Evolutionary conservation across 2,888 invertebrate genomes (phyloP).

Genomic region (Pseudococcus jackbeardsleyi): DNA sequence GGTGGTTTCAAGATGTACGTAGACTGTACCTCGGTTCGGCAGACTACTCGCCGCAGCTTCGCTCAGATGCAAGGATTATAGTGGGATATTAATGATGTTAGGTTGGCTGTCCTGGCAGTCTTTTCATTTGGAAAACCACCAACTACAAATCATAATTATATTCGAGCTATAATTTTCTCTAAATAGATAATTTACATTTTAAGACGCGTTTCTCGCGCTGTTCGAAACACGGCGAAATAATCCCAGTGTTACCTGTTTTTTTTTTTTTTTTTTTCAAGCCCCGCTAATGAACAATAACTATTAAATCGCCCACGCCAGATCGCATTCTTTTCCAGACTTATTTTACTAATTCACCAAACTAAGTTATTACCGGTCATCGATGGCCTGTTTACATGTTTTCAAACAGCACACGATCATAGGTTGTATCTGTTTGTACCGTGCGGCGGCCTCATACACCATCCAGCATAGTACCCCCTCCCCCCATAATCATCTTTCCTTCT

Average conservation of each 20-base stretch:
- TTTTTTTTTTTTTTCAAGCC: slow-evolving; percentile 34
- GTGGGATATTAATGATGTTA: slow-evolving; percentile 65
- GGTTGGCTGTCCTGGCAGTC: slow-evolving; percentile 65
- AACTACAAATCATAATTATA: slow-evolving; percentile 66
- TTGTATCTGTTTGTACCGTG: slow-evolving; percentile 21
- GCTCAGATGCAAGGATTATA: slow-evolving; percentile 48
- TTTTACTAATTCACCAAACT: slow-evolving; percentile 63
- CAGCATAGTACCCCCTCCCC: too few relatives aligned
- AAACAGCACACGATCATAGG: slow-evolving; percentile 55
- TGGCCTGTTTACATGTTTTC: slow-evolving; percentile 61
- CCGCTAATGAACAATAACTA: slow-evolving; percentile 64
- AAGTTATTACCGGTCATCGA: slow-evolving; percentile 62
- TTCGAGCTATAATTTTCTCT: slow-evolving; percentile 65
- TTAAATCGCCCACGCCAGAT: slow-evolving; percentile 63
- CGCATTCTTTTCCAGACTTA: slow-evolving; percentile 60
- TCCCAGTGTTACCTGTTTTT: slow-evolving; percentile 61
- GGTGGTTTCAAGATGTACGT: too few relatives aligned
- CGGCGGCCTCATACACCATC: neutral
- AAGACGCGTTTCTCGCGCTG: slow-evolving; percentile 65
- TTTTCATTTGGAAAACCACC: slow-evolving; percentile 66
- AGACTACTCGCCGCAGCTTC: too few relatives aligned
- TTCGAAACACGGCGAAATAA: slow-evolving; percentile 60
- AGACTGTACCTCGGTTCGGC: too few relatives aligned
- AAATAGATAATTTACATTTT: slow-evolving; percentile 66
- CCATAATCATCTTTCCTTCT: neutral